A percentile compares a stretch with the other conserved stretches of the same genome.
phyloP scores from a whole-genome alignment of 2,888 invertebrate species.

The Cylloceria caligata region DNA sequence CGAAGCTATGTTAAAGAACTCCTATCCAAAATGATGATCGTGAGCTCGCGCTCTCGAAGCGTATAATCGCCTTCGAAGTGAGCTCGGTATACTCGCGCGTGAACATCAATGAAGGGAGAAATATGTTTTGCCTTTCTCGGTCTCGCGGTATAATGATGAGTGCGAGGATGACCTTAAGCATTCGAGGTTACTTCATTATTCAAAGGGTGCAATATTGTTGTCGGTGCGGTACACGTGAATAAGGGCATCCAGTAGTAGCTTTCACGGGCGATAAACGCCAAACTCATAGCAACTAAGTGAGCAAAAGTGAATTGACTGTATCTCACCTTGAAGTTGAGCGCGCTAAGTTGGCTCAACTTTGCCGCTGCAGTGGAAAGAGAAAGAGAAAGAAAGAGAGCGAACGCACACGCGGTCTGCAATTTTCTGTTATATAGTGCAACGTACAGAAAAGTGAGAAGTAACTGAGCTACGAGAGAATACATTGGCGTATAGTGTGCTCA shows the following conservation, averaged over 20 bases:
- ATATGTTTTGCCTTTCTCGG: conserved; percentile 25
- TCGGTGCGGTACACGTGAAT: conserved; percentile 11
- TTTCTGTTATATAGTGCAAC: conserved; percentile 51
- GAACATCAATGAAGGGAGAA: conserved; percentile 2
- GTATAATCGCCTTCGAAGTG: conserved; percentile 41
- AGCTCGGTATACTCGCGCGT: background rate
- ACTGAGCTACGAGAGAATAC: conserved; percentile 28
- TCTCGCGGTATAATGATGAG: conserved; percentile 56
- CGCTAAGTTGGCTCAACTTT: conserved; percentile 14
- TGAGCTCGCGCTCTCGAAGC: conserved; percentile 51
- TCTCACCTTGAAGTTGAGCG: conserved; percentile 51
- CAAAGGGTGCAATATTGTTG: conserved; percentile 8
- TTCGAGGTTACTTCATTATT: conserved; percentile 42
- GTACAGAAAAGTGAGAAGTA: conserved; percentile 27
- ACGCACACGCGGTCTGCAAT: conserved; percentile 61
- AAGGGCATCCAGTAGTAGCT: conserved; percentile 43
- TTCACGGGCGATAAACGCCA: conserved; percentile 50
- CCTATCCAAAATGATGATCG: conserved; percentile 58
- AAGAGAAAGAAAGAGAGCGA: no score
- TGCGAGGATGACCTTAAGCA: conserved; percentile 55
- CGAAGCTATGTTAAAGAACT: conserved; percentile 18
- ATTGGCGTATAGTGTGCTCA: conserved; percentile 48
- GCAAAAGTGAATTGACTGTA: conserved; percentile 49
- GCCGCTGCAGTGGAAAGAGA: background rate
- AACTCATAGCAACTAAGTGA: conserved; percentile 28